phyloP scores from a whole-genome alignment of 2,888 invertebrate genomes.

The Fragum whitleyi region DNA sequence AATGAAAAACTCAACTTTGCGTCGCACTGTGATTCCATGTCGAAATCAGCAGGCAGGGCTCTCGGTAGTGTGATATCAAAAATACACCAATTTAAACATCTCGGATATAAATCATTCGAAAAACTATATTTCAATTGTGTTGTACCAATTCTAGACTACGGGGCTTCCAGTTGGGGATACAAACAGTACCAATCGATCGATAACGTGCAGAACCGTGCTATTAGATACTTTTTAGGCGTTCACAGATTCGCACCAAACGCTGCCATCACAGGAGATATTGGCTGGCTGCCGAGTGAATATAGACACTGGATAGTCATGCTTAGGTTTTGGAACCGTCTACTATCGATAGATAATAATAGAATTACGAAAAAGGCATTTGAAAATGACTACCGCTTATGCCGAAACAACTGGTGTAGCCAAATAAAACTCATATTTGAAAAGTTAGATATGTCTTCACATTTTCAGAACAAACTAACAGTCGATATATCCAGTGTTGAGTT shows the following conservation, averaged over 20 bases:
- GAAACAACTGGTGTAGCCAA: slow-evolving; percentile 35
- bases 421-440: not conserved
- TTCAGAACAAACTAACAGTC: not conserved
- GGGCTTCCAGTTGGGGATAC: too few relatives aligned
- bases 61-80: slow-evolving; percentile 37
- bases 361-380: slow-evolving; percentile 21
- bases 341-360: slow-evolving; percentile 20
- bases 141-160: slow-evolving; percentile 32
- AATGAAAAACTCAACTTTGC: slow-evolving; percentile 32
- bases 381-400: slow-evolving; percentile 10
- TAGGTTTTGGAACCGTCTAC: slow-evolving; percentile 42
- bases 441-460: not conserved
- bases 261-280: slow-evolving; percentile 42
- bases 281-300: slow-evolving; percentile 36
- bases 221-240: slow-evolving; percentile 48
- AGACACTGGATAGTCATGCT: slow-evolving; percentile 33
- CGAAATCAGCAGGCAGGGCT: slow-evolving; percentile 38
- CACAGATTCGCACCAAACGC: slow-evolving; percentile 37
- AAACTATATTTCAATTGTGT: slow-evolving; percentile 51
- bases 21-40: not conserved
- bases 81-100: slow-evolving; percentile 36
- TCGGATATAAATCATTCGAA: slow-evolving; percentile 36
- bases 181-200: slow-evolving; percentile 30
- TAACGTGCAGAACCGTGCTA: slow-evolving; percentile 32
- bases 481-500: not conserved